Base-by-base conservation (phyloP, 2,113 vertebrate species). In the Dasyprocta punctata region DNA sequence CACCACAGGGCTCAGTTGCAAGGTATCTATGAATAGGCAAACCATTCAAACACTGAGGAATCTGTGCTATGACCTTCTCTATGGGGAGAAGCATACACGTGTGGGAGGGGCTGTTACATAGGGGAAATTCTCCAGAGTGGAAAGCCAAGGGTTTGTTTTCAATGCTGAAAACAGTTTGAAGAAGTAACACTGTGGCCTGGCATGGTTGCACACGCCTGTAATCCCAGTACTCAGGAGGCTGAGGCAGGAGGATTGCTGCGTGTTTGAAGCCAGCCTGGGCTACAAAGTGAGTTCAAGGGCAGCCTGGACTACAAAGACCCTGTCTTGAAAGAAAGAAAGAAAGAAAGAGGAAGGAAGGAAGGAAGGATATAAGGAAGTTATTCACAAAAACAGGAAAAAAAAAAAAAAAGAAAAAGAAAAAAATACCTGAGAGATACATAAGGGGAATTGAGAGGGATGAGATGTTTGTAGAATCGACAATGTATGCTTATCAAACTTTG, bases 161-260 rank as follows among this genome's bases (percentile, higher is more conserved):
- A 95, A 90, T 86, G 86, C 33, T 36, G 1, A 96, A 90, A 69
- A 71, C 4, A n/a, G n/a, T n/a, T n/a, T 90, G 33, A 52, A 81
- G 54, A 78, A 88, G 36, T 63, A 41, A 90, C 41, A 90, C 19
- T 63, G 5, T 36, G 36, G 65, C 65, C 65, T 17, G 65, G 36
- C 14, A 16, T n/a, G 16, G 65, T n/a, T 33, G 65, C 65, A n/a
- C 65, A 69, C 7, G 65, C 65, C 65, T 69, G 65, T 36, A 36
- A 67, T 67, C 36, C 14, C 6, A n/a, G 65, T 36, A n/a, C 65
- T 69, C 14, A 36, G 36, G 65, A 36, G 33, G 7, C 14, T n/a
- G 65, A 69, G 33, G 33, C 65, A 69, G 65, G 65, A 69, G 65
- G 65, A 67, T 36, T 36, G 13, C 33, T 67, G 33, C 33, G 6